Percentiles rank a stretch among this genome's conserved stretches.
phyloP scores from a whole-genome alignment of 2,797 vertebrate genomes.

The Eidolon dupreanum region DNA sequence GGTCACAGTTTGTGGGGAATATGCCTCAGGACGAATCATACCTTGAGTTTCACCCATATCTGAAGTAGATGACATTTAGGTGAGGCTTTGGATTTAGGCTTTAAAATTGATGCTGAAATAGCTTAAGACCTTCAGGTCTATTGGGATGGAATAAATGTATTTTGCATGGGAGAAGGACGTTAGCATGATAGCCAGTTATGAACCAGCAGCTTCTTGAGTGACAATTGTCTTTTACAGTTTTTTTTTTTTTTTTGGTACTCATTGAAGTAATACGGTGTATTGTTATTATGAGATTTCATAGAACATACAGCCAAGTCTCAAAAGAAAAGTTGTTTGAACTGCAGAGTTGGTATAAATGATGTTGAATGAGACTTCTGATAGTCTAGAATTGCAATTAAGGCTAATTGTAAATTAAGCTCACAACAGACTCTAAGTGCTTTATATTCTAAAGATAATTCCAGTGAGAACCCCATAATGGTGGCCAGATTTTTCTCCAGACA shows the following conservation, averaged over 20 bases:
- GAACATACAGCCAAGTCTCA: not conserved
- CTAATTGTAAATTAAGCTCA: slow-evolving; percentile 14
- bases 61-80: not conserved
- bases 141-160: not conserved
- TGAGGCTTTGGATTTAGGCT: not conserved
- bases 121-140: not conserved
- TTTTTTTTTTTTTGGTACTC: not conserved
- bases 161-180: not conserved
- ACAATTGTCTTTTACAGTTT: slow-evolving; percentile 3
- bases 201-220: not conserved
- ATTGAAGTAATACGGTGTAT: slow-evolving; percentile 3
- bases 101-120: not conserved
- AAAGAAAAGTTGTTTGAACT: not conserved
- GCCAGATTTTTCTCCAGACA: not conserved
- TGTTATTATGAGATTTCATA: not conserved
- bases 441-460: not conserved
- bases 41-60: not conserved
- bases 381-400: not conserved
- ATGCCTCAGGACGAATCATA: not conserved
- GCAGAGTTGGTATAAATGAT: not conserved
- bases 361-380: not conserved
- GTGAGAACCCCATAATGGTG: not conserved
- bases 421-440: not conserved
- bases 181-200: not conserved
- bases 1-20: not conserved